Evolutionary conservation across 2,113 vertebrate species (phyloP), one percentile per base, ranked within the genome.

Genomic region (human): DNA sequence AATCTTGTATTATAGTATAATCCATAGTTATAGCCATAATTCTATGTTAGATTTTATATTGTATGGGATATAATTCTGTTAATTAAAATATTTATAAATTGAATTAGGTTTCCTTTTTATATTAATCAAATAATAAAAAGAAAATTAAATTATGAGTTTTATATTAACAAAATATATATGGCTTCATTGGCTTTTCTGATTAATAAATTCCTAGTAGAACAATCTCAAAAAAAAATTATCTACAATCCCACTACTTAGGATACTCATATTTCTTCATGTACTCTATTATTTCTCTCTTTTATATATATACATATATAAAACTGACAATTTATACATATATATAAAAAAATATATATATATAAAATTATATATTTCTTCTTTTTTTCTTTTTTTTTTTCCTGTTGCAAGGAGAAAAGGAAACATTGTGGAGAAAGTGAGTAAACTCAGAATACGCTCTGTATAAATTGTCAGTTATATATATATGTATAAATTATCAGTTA

Each of bases 391-490:
- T 35, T 57, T 85, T 18, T 75, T 48, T 96, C 95, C 99, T 99
- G 89, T 95, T 97, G 82, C 50, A 94, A 73, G 91, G 82, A 93
- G 92, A 97, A 94, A 90, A 97, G 97, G 87, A 95, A 84, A 97
- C 90, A 84, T 91, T 92, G 20, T 81, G 9, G 72, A 45, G 95
- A 96, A 97, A 96, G n/a, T 92, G 38, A 89, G n/a, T 96, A 55
- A 96, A 78, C n/a, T 93, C 32, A 79, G 48, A 95, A 83, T 70
- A 88, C 27, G 38, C 78, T 35, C 73, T 59, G 2, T 61, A n/a
- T 92, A 93, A 97, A 91, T 66, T 81, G 23, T 83, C 11, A 95
- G 6, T 55, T 90, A 80, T 25, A 45, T 73, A 43, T 43, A 43
- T 43, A 43, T 43, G 43, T 43, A 43, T 43, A 43, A 5, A 43